Evolutionary conservation across 1,140 invertebrate genomes (phyloP).

Genomic region (Ostrea edulis): DNA sequence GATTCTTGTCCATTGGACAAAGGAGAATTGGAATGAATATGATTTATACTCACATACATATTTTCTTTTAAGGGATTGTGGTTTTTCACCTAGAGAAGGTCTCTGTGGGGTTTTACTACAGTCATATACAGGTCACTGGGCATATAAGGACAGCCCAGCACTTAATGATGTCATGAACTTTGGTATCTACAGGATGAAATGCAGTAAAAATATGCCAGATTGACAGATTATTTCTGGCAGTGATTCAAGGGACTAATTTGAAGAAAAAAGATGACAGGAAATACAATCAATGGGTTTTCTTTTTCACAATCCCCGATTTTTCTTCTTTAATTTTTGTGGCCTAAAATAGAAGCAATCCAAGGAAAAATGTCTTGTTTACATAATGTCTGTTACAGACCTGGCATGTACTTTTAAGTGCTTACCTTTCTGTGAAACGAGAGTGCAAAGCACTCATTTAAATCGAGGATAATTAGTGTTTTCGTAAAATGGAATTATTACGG

Average conservation of each 20-base stretch:
- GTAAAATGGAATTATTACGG: slow-evolving; percentile 24
- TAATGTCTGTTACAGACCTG: slow-evolving; percentile 19
- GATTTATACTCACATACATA: background rate
- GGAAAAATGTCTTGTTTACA: slow-evolving; percentile 14
- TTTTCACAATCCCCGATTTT: background rate
- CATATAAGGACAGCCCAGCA: background rate
- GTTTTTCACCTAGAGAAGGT: background rate
- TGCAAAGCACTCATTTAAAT: slow-evolving; percentile 36
- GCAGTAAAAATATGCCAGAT: background rate
- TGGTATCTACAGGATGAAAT: background rate
- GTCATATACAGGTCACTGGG: background rate
- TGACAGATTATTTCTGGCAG: slow-evolving; percentile 8
- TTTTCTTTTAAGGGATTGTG: background rate
- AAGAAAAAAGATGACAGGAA: background rate
- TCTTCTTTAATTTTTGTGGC: background rate
- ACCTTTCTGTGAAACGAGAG: slow-evolving; percentile 8
- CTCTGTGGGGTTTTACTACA: background rate
- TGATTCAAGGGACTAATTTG: background rate
- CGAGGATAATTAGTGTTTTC: slow-evolving; percentile 31
- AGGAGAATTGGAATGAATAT: background rate
- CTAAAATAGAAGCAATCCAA: slow-evolving; percentile 18
- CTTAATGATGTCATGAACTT: slow-evolving; percentile 22
- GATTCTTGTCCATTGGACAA: slow-evolving; percentile 13
- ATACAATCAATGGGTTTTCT: background rate
- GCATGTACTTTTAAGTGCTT: slow-evolving; percentile 20